These are phyloP conservation scores for Platichthys stellatus DNA, from an alignment of 2,113 vertebrate genomes.

Conservation along the genomic window DNA sequence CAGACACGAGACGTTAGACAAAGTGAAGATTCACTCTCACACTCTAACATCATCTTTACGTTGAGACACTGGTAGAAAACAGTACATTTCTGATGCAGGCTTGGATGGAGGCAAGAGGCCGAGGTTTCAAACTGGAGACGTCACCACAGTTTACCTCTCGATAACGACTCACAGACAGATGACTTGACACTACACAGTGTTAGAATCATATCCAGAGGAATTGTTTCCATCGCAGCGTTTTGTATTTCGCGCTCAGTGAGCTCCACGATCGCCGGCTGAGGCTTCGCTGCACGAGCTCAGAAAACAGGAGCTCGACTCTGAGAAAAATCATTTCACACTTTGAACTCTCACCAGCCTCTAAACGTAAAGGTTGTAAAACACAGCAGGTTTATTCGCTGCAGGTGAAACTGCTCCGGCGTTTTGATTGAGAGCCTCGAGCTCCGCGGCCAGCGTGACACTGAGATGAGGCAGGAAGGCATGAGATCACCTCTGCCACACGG, in stretches of 20 bases:
- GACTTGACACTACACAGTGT: too few species aligned
- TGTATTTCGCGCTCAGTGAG: too few species aligned
- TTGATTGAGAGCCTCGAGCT: slow-evolving; percentile 24
- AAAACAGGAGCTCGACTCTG: neutral
- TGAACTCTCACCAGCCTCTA: neutral
- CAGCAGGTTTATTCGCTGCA: slow-evolving; percentile 1
- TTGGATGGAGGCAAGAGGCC: too few species aligned
- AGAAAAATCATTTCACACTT: neutral
- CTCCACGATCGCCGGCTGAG: too few species aligned
- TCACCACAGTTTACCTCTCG: too few species aligned
- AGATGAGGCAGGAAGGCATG: slow-evolving; percentile 6
- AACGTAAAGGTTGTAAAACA: neutral
- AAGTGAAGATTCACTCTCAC: neutral
- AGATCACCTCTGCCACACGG: neutral
- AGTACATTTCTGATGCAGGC: too few species aligned
- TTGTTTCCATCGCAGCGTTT: neutral
- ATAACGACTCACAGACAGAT: too few species aligned
- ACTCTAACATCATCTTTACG: slow-evolving; percentile 5
- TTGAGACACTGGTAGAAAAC: too few species aligned
- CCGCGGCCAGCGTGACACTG: slow-evolving; percentile 24
- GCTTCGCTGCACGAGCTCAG: neutral
- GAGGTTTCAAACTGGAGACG: too few species aligned
- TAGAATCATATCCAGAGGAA: neutral
- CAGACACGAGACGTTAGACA: neutral
- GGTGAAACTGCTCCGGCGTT: neutral